phyloP scores from a whole-genome alignment of 2,113 vertebrate genomes.

The Monarcha castaneiventris region DNA sequence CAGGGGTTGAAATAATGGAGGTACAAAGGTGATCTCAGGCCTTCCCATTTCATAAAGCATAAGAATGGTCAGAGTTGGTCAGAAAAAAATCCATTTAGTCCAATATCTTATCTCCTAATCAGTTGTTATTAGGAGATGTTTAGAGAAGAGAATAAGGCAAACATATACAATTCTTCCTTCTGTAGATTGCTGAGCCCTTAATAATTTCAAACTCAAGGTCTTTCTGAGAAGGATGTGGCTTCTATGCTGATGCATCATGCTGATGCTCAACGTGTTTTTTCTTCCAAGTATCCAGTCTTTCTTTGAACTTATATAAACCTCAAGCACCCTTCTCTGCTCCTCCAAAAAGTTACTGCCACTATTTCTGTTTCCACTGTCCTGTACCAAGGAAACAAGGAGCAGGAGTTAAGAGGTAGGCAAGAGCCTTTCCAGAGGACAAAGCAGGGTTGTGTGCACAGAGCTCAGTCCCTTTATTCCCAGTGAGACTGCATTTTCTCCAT shows the following conservation, averaged over 20 bases:
- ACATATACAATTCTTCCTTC: not conserved
- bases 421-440: not conserved
- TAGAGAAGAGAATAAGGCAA: not conserved
- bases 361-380: not conserved
- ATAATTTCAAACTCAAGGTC: not conserved
- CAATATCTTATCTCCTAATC: not conserved
- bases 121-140: not conserved
- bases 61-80: not conserved
- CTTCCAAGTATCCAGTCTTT: not conserved
- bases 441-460: not conserved
- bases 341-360: not conserved
- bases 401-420: not conserved
- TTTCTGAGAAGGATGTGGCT: not conserved
- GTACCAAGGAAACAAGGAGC: not conserved
- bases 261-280: not conserved
- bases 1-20: not conserved
- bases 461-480: not conserved
- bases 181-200: not conserved
- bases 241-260: not conserved
- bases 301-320: not conserved
- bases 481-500: not conserved
- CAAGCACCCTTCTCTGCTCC: not conserved
- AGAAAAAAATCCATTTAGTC: not conserved
- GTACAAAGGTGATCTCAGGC: not conserved
- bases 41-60: not conserved